Evolutionary conservation across 2,113 vertebrate genomes (phyloP), one percentile per base, ranked within the genome.

Genomic region (Actenoides hombroni): DNA sequence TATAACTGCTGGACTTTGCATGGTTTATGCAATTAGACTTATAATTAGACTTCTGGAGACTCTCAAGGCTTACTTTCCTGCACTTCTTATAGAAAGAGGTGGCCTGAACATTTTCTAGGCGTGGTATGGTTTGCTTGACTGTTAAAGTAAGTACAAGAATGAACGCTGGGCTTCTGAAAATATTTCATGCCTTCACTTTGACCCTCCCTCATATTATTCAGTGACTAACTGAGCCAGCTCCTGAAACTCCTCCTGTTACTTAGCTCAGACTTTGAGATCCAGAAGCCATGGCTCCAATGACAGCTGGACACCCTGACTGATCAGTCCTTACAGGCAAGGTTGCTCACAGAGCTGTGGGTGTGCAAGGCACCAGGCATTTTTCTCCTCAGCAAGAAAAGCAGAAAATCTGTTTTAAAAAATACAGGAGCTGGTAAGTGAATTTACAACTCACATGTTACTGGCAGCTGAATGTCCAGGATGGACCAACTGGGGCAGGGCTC

Each of bases 381-480:
- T 57, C 26, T 90, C 20, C 73, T 48, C 13, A n/a, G 16, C 40
- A 85, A 51, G 44, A 60, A 16, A 39, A 84, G 7, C 2, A 35
- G 31, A 24, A 65, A 20, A 19, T 15, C 19, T 25, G 2, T 48
- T 91, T 78, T 13, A 26, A 65, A 79, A 37, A 76, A 35, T 35
- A 21, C 4, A 28, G 39, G 35, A 56, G 35, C 21, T 40, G 17
- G 13, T 25, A 9, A 14, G 9, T 39, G 11, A 77, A 60, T 39
- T 56, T 60, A 46, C 19, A 65, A 70, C 13, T 35, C 57, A 31
- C 0, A 0, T 37, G 8, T n/a, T 44, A 17, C 4, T 19, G 35
- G 13, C 5, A 2, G 31, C 26, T 54, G 17, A 0, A 0, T 80
- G 65, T 28, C 57, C 16, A 64, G 71, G 11, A 5, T 56, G 65